A percentile compares a stretch with the other conserved stretches of the same genome.
phyloP scores from a whole-genome alignment of 2,113 vertebrate species.

The Bothrops jararaca region DNA sequence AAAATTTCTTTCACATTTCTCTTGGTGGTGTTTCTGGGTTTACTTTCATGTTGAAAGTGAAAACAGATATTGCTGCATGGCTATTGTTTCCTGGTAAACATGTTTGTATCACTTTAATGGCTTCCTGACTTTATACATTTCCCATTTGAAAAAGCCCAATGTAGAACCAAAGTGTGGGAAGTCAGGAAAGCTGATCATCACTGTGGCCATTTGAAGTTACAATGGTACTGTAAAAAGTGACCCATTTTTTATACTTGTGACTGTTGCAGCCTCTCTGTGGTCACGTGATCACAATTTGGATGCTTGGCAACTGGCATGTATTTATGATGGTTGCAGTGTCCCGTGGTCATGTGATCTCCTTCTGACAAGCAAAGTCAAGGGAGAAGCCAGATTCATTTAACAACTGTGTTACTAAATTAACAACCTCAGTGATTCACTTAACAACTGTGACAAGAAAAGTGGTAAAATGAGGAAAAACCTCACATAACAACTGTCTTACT shows the following conservation, averaged over 20 bases:
- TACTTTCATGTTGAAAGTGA: not conserved
- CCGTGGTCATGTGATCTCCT: not conserved
- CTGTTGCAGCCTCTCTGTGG: not conserved
- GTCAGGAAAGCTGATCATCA: not conserved
- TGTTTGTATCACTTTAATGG: not conserved
- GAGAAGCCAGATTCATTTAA: not conserved
- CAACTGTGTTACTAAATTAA: not conserved
- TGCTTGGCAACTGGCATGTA: not conserved
- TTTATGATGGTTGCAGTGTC: not conserved
- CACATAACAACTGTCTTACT: not conserved
- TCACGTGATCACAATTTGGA: not conserved
- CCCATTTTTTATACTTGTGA: not conserved
- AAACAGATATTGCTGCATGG: not conserved
- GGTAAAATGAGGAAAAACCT: not conserved
- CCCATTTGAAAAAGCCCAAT: not conserved
- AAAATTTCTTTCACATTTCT: not conserved
- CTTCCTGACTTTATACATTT: not conserved
- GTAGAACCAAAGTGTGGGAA: not conserved
- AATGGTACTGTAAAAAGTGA: not conserved
- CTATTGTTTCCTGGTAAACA: not conserved
- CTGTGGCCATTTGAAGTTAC: not conserved
- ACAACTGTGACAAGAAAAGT: not conserved
- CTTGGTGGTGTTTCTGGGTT: not conserved
- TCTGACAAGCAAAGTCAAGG: not conserved
- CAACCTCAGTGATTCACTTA: not conserved